Conservation (phyloP, 2,888 invertebrate genomes). For the Drosophila basisetae region DNA sequence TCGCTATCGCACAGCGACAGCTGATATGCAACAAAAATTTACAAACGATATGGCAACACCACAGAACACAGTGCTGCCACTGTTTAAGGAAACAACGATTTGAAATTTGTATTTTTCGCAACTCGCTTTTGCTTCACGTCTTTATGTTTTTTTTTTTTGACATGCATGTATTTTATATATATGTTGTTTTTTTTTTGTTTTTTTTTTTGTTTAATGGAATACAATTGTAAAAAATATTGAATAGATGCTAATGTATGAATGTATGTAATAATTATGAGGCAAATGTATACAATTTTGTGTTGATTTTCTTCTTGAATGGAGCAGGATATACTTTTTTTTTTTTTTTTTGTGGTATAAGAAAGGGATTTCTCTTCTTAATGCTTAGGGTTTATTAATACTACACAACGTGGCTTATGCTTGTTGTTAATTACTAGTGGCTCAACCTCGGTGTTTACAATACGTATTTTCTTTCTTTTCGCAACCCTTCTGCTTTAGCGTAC, state of each 20-base stretch:
- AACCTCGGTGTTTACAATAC: slow-evolving; percentile 65
- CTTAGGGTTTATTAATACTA: slow-evolving; percentile 54
- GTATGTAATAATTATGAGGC: slow-evolving; percentile 70
- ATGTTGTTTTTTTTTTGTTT: slow-evolving; percentile 20
- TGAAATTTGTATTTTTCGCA: slow-evolving; percentile 4
- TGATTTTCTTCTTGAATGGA: slow-evolving; percentile 26
- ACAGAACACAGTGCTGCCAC: neutral
- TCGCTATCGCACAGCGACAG: neutral
- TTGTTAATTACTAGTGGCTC: slow-evolving; percentile 60
- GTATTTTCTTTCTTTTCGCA: slow-evolving; percentile 5
- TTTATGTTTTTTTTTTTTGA: slow-evolving; percentile 23
- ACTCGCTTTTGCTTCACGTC: slow-evolving; percentile 4
- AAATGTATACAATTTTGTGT: slow-evolving; percentile 57
- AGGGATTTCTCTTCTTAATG: slow-evolving; percentile 38
- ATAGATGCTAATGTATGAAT: slow-evolving; percentile 58
- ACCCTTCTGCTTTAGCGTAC: slow-evolving; percentile 32
- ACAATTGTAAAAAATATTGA: slow-evolving; percentile 72
- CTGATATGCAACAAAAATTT: neutral
- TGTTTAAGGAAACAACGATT: neutral
- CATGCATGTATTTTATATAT: slow-evolving; percentile 36
- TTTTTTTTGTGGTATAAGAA: neutral
- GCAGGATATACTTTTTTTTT: neutral
- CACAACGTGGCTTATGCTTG: slow-evolving; percentile 49
- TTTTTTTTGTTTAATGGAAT: slow-evolving; percentile 50
- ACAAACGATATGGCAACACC: neutral